Base-by-base conservation (phyloP, 1,140 invertebrate genomes). In the Zeugodacus cucurbitae region DNA sequence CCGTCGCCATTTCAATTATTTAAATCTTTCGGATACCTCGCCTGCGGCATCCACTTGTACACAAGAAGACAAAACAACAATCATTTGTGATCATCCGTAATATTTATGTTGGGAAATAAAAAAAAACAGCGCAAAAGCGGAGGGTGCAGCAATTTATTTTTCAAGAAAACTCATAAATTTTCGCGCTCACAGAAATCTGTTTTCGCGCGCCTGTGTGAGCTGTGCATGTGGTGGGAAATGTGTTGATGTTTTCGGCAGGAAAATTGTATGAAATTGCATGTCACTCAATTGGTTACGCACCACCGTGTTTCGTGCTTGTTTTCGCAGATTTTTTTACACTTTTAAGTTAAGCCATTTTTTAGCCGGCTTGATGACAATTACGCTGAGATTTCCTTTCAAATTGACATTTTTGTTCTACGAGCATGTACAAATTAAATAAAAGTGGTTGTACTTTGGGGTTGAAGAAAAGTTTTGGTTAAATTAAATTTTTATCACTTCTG, bases 81-180 rank as follows among this genome's bases (percentile, higher is more conserved):
- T 67, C 64, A 67, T 67, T 74, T 74, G 29, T 41, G 70, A 74
- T n/a, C 37, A 29, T 74, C 29, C 64, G 26, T 26, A 62, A 62
- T 62, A 54, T 54, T 54, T 54, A 22, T 62, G 58, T 62, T 62
- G 58, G 3, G 48, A 54, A 54, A 54, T 11, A 62, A 62, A 62
- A n/a, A n/a, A 59, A 59, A 59, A 22, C 22, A 20, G 58, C 58
- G 58, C 29, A 29, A 4, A 32, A 11, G 29, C 26, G 14, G 64
- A 14, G 29, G 64, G n/a, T n/a, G 64, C 10, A 32, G 64, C 64
- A 8, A 67, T 67, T 67, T 67, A 67, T 86, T 86, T 57, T 86
- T 29, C 26, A 54, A 86, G 82, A 86, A 54, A 86, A 29, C 82
- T 86, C 82, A 86, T 86, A 86, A 86, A 58, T 86, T 86, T 58